Conservation (phyloP, 1,140 invertebrate species). For the Panulirus ornatus region DNA sequence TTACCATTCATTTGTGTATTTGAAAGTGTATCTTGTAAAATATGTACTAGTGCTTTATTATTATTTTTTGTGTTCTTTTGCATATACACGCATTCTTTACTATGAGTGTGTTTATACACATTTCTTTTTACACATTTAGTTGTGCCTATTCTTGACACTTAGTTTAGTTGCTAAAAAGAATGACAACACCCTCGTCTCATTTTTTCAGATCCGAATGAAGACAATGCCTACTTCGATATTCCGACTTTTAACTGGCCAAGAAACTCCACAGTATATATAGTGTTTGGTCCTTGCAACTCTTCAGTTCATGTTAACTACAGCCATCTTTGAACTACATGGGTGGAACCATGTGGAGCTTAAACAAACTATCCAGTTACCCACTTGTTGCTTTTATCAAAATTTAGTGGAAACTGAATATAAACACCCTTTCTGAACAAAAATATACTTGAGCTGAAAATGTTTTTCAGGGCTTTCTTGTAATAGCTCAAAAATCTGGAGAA, state of each 20-base stretch:
- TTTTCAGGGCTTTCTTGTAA: neutral
- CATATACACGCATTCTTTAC: too few species aligned
- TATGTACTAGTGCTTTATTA: too few species aligned
- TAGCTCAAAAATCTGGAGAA: neutral
- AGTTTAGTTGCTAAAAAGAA: too few species aligned
- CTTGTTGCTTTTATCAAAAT: conserved; percentile 10
- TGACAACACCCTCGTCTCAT: too few species aligned
- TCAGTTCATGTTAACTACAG: conserved; percentile 32
- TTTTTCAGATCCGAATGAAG: conserved; percentile 97
- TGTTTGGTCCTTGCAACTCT: conserved; percentile 29
- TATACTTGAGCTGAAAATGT: neutral
- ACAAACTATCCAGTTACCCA: neutral
- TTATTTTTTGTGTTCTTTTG: too few species aligned
- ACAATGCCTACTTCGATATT: conserved; percentile 99
- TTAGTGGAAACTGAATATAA: neutral
- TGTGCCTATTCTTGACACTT: neutral
- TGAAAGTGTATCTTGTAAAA: too few species aligned
- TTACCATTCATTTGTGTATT: too few species aligned
- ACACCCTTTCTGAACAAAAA: conserved; percentile 1
- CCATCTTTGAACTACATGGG: conserved; percentile 16
- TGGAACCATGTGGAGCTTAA: conserved; percentile 30
- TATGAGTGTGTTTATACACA: too few species aligned
- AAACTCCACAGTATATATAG: conserved; percentile 97
- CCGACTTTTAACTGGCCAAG: conserved; percentile 97
- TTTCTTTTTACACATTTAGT: neutral